Base-by-base conservation (phyloP, 2,113 vertebrate genomes). In the Strix uralensis region DNA sequence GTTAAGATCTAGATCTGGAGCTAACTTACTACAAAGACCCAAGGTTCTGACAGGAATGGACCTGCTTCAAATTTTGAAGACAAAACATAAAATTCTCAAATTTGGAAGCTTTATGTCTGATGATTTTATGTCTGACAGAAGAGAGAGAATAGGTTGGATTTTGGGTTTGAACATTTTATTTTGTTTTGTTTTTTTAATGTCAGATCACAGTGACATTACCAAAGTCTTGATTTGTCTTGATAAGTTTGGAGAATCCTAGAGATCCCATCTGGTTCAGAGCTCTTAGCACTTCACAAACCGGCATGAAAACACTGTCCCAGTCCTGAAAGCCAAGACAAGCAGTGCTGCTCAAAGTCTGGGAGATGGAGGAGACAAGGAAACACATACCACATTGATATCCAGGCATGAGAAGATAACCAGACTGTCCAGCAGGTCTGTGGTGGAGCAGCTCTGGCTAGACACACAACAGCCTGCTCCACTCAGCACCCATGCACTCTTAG, bases 301-400 rank as follows among this genome's bases (percentile, higher is more conserved):
- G 11, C 30, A 54, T 8, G 36, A 49, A 84, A 87, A 49, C 18
- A 32, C 30, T 61, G 11, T 11, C 12, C 36, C 18, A 46, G 38
- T 30, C 57, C 34, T 47, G 26, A 63, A 77, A 29, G 29, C 13
- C 59, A 87, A 63, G 81, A 46, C 18, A 84, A 74, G 25, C 26
- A 51, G 11, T 66, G 30, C 30, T 15, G 5, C 21, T 75, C 27
- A 78, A 66, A 84, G 15, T 8, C 81, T 81, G 23, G 20, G 63
- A 73, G 40, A 16, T 70, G 59, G 49, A 67, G 16, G 19, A 81
- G 40, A 51, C 26, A 57, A 73, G 32, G 30, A 55, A 71, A 59
- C 19, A 47, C 14, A 10, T 2, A 70, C 8, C 13, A 70, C 5
- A 5, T 11, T 0, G 0, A 23, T 40, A 26, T 70, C 29, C 20